Base-by-base conservation (phyloP, 1,140 invertebrate genomes). In the Drosophila repletoides region DNA sequence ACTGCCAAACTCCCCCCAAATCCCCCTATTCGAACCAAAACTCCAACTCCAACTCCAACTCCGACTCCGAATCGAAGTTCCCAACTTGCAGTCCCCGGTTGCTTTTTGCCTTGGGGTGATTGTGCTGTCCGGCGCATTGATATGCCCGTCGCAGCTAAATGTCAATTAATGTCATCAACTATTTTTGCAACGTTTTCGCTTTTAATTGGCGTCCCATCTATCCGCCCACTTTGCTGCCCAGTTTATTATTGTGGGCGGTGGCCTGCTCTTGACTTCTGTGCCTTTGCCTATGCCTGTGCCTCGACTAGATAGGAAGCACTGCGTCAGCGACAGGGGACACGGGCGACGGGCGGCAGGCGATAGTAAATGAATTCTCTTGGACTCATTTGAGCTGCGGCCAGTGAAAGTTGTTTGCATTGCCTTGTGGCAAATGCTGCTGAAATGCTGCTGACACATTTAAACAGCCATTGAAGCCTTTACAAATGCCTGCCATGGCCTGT, bases 101-200 rank as follows among this genome's bases (percentile, higher is more conserved):
- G 5, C 2, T 29, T 12, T 26, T 24, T 68, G 69, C 56, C 51
- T 68, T 77, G 79, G 66, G 79, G 70, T 84, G 79, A 86, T 84
- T 86, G 79, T 86, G 79, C 79, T 84, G 79, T 84, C 80, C 80
- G 60, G 75, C 63, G 60, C 72, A 86, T 86, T 84, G 80, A 84
- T 86, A 84, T 84, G 80, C 80, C 45, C 80, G 80, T 80, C 76
- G 72, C 80, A 66, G 80, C 80, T 86, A 86, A 86, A 86, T 86
- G 80, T 86, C 80, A 86, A 86, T 86, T 86, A 86, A 86, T 86
- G 80, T 86, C 80, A 86, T 86, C 80, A 80, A 80, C 81, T 80
- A 70, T 66, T 72, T 72, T 84, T 74, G 76, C 61, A 79, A 72
- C 61, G 75, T 74, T 86, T 84, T 83, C 80, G 74, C 80, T 80